These are phyloP conservation scores for Gymnocheta viridis DNA, from an alignment of 2,888 invertebrate species.

Conservation along the genomic window DNA sequence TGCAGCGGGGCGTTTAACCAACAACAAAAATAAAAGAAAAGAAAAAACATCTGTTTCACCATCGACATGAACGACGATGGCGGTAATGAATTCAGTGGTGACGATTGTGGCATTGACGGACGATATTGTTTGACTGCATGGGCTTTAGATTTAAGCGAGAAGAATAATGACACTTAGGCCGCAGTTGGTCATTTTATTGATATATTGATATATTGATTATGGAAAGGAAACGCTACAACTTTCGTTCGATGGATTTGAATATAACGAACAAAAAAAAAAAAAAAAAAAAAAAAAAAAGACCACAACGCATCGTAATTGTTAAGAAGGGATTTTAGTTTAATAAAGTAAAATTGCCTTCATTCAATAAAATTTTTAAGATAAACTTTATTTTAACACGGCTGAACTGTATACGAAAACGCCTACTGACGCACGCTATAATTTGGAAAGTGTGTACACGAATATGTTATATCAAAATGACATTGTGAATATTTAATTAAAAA, in stretches of 20 bases:
- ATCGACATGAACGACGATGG: conserved; percentile 5
- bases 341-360: conserved; percentile 47
- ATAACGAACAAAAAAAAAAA: neutral
- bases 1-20: conserved; percentile 61
- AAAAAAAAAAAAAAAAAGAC: neutral
- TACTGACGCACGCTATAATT: neutral
- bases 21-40: neutral
- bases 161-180: conserved; percentile 33
- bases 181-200: conserved; percentile 41
- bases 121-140: conserved; percentile 5
- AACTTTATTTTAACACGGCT: conserved; percentile 28
- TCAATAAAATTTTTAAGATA: conserved; percentile 29
- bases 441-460: neutral
- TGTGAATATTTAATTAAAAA: too few relatives aligned
- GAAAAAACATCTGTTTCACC: conserved; percentile 58
- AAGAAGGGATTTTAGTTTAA: conserved; percentile 42
- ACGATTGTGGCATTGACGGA: conserved; percentile 16
- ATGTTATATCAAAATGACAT: neutral
- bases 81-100: conserved; percentile 28
- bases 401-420: conserved; percentile 18
- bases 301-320: conserved; percentile 2
- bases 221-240: neutral
- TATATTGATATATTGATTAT: conserved; percentile 33
- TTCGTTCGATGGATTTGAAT: conserved; percentile 6
- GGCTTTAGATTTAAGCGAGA: conserved; percentile 29